Evolutionary conservation across 2,113 vertebrate genomes (phyloP).

Genomic region (Orycteropus afer): DNA sequence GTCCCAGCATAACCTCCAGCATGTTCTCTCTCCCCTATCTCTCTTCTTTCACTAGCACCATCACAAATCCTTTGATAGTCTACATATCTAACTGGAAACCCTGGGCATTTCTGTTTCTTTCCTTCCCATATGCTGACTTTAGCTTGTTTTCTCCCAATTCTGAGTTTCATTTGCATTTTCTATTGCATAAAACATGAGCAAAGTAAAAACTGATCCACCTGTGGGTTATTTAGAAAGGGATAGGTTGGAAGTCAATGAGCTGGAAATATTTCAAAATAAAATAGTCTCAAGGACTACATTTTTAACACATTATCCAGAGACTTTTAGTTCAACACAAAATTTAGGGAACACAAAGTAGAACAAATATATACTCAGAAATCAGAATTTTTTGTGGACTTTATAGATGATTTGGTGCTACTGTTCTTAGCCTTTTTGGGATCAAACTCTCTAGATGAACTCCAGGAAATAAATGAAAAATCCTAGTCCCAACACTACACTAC

Average conservation of each 20-base stretch:
- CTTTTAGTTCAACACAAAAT: neutral
- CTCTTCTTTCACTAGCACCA: neutral
- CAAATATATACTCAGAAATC: neutral
- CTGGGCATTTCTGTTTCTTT: neutral
- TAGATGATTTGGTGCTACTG: neutral
- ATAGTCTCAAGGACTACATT: neutral
- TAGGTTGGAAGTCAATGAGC: conserved; percentile 35
- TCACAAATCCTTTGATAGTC: neutral
- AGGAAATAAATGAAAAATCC: neutral
- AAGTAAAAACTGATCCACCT: neutral
- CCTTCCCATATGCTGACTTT: neutral
- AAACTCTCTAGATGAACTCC: neutral
- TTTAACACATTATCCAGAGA: neutral
- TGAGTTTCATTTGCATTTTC: conserved; percentile 45
- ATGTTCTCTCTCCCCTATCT: neutral
- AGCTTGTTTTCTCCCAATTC: conserved; percentile 25
- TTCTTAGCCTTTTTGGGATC: neutral
- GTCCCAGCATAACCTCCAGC: neutral
- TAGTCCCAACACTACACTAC: neutral
- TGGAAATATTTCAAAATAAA: conserved; percentile 46
- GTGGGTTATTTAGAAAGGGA: neutral
- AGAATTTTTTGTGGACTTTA: neutral
- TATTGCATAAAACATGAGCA: conserved; percentile 54
- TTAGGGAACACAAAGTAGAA: neutral
- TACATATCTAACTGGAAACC: neutral